Percentiles rank a stretch among this genome's conserved stretches.
Evolutionary conservation across 2,113 vertebrate species (phyloP).

Genomic region (Dolichotis patagonum): DNA sequence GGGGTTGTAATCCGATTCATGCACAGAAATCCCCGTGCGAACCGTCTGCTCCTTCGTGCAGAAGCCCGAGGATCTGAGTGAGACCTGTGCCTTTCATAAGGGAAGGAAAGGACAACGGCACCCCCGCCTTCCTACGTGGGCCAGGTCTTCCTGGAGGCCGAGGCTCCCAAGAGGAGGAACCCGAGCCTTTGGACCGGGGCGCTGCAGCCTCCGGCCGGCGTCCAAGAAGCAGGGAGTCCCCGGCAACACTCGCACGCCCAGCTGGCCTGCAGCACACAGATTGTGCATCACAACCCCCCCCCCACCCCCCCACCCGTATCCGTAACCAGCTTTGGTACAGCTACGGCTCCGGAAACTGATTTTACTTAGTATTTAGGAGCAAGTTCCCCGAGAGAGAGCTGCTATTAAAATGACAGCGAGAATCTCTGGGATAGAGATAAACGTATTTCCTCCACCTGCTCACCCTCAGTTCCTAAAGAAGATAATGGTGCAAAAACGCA

Average conservation of each 20-base stretch:
- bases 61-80: no score
- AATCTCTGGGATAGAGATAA: no score
- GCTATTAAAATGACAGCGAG: not conserved
- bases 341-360: not conserved
- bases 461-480: not conserved
- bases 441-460: not conserved
- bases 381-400: not conserved
- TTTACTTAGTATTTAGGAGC: slow-evolving; percentile 3
- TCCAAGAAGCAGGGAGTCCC: no score
- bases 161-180: not conserved
- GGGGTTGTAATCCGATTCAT: slow-evolving; percentile 52
- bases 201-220: no score
- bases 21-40: not conserved
- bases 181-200: no score
- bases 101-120: not conserved
- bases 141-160: no score
- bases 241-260: not conserved
- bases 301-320: no score
- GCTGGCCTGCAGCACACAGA: not conserved
- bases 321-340: not conserved
- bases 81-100: not conserved
- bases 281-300: not conserved
- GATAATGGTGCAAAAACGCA: slow-evolving; percentile 1
- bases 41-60: not conserved
- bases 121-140: not conserved